phyloP scores from a whole-genome alignment of 2,113 vertebrate genomes.

The Stegostoma tigrinum region DNA sequence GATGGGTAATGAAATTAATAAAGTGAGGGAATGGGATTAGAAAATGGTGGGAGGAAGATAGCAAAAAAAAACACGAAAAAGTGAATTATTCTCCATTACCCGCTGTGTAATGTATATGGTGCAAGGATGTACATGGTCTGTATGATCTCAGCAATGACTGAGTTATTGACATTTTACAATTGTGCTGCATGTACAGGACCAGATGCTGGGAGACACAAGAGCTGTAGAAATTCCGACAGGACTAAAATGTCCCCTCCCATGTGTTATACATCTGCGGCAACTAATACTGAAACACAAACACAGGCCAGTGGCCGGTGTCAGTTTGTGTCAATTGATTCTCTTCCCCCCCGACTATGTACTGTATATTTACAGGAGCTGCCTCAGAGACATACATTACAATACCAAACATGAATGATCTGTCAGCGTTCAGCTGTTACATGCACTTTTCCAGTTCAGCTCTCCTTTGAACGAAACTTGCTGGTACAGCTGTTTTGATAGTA shows the following conservation, averaged over 20 bases:
- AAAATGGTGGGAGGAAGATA: background rate
- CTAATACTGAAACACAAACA: no score
- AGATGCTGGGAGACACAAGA: background rate
- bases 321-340: background rate
- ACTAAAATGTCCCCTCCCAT: no score
- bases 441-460: conserved; percentile 2
- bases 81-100: background rate
- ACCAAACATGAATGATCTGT: background rate
- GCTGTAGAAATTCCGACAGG: no score
- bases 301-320: no score
- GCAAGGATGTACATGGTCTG: background rate
- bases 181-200: background rate
- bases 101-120: background rate
- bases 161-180: background rate
- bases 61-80: background rate
- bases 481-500: conserved; percentile 54
- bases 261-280: no score
- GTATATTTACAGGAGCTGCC: background rate
- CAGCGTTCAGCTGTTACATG: background rate
- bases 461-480: conserved; percentile 34
- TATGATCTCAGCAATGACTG: background rate
- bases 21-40: background rate
- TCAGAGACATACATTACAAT: background rate
- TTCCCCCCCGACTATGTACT: no score
- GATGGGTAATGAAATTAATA: background rate